Conservation (phyloP, 2,888 invertebrate genomes). For the Galerucella nymphaeae region DNA sequence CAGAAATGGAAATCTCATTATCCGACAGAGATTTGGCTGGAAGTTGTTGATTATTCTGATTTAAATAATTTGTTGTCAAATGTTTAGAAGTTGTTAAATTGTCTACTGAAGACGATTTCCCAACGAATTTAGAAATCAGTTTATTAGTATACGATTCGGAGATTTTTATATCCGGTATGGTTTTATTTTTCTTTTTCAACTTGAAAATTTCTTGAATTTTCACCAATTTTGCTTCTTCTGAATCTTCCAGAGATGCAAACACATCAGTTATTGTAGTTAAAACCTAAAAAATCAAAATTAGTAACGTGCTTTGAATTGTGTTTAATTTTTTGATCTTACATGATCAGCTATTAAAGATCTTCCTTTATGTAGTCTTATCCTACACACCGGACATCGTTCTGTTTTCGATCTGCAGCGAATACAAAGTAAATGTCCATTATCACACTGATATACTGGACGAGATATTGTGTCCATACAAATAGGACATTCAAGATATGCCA, state of each 20-base stretch:
- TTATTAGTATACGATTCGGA: conserved; percentile 66
- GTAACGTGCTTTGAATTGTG: not conserved
- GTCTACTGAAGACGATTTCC: conserved; percentile 67
- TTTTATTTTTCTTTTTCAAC: conserved; percentile 57
- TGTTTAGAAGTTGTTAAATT: conserved; percentile 60
- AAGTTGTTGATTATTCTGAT: conserved; percentile 48
- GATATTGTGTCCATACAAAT: conserved; percentile 73
- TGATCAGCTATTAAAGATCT: conserved; percentile 69
- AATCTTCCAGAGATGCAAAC: conserved; percentile 65
- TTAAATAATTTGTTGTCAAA: conserved; percentile 20
- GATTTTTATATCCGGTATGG: conserved; percentile 60
- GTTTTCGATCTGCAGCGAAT: conserved; percentile 71
- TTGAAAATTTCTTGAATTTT: conserved; percentile 67
- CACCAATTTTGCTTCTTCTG: conserved; percentile 55
- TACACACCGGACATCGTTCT: conserved; percentile 72
- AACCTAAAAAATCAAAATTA: conserved; percentile 54
- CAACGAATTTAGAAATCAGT: conserved; percentile 66
- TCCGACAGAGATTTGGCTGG: conserved; percentile 65
- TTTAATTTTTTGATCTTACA: conserved; percentile 51
- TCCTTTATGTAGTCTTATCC: conserved; percentile 67
- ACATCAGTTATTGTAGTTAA: conserved; percentile 67
- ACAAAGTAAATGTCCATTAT: conserved; percentile 75
- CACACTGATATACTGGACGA: conserved; percentile 74
- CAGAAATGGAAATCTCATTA: conserved; percentile 64
- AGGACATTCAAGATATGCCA: conserved; percentile 72